Base-by-base conservation (phyloP, 53 echinoderm and acorn worm genomes). In the Hippasteria phrygiana region DNA sequence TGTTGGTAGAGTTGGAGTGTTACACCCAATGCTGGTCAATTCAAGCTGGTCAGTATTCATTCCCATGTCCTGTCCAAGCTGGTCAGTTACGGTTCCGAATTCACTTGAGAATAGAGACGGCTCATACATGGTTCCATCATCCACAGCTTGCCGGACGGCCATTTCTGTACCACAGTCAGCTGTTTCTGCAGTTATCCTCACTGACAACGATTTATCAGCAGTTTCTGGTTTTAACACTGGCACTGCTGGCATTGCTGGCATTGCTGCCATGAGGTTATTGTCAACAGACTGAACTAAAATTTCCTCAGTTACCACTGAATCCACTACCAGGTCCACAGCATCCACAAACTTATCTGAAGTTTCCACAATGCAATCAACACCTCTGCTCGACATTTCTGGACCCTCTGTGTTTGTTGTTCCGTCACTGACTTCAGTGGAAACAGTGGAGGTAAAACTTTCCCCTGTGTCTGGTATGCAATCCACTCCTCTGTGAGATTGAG, bases 101-200 rank as follows among this genome's bases (percentile, higher is more conserved):
- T 85, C 85, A 26, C 35, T 38, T 20, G 85, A 71, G 47, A 69
- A 70, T 5, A 51, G 32, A 5, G 47, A 28, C 16, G 32, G 47
- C 80, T 77, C 50, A 41, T 72, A 78, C 62, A 85, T 66, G 50
- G 73, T 34, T 77, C 92, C 73, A 47, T 71, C 80, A 29, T 77
- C 71, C 7, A 33, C 78, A 3, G 55, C 40, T 42, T 62, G 62
- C 6, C 14, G 55, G 36, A 87, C 50, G 2, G 47, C 43, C 71
- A 79, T 87, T 65, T 94, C 92, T 20, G 92, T 88, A 34, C 78
- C 71, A 29, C 64, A 84, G 10, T 86, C 86, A 37, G 59, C 73
- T 8, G 77, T 89, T 77, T 89, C 78, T n/a, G 89, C 74, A 1
- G 89, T 72, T 38, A 90, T 73, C 80, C 31, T 20, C 8, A 50